These are phyloP conservation scores for Gastrophryne carolinensis DNA, from an alignment of 2,797 vertebrate genomes.

Conservation along the genomic window DNA sequence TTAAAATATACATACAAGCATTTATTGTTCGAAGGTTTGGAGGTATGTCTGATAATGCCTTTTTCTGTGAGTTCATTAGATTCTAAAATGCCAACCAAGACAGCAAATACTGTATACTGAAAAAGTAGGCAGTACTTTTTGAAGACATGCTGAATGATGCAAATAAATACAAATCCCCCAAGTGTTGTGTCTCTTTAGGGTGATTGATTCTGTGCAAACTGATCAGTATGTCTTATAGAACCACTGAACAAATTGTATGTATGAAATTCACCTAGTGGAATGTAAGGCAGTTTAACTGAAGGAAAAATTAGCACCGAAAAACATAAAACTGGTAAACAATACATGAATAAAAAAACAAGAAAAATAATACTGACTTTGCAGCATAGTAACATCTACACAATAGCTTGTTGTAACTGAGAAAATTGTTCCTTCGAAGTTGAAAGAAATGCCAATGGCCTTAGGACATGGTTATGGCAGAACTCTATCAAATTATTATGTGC, in stretches of 20 bases:
- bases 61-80: too few species aligned
- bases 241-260: neutral
- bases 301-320: conserved; percentile 60
- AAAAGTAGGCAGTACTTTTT: conserved; percentile 8
- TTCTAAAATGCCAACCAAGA: neutral
- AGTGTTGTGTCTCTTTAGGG: neutral
- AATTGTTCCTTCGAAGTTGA: neutral
- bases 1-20: too few species aligned
- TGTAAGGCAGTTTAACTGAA: conserved; percentile 60
- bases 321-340: conserved; percentile 61
- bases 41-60: neutral
- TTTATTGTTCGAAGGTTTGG: neutral
- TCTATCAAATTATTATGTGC: neutral
- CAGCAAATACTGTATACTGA: neutral
- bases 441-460: neutral
- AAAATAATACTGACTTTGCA: conserved; percentile 76
- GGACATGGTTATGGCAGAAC: neutral
- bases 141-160: conserved; percentile 4
- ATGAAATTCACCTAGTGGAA: conserved; percentile 60
- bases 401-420: conserved; percentile 59
- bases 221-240: conserved; percentile 27
- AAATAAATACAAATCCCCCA: neutral
- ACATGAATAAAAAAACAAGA: conserved; percentile 59
- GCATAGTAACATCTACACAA: conserved; percentile 78
- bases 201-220: neutral